phyloP scores from a whole-genome alignment of 2,888 invertebrate species.

The Lottia gigantea region DNA sequence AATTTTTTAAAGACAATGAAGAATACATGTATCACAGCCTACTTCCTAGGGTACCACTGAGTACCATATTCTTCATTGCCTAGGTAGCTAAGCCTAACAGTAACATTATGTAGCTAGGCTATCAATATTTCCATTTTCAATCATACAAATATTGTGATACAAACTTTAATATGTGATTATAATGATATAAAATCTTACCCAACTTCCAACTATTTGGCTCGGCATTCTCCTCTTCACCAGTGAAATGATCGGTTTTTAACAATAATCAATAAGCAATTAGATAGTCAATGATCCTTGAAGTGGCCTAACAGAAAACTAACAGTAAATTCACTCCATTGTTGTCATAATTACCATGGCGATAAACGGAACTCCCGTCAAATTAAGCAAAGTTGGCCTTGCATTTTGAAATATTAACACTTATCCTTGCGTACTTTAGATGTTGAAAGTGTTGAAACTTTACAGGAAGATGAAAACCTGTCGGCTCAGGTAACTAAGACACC shows the following conservation, averaged over 20 bases:
- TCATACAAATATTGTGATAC: no score
- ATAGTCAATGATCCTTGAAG: constrained; percentile 1
- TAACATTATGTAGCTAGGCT: neutral
- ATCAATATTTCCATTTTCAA: neutral
- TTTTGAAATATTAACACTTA: no score
- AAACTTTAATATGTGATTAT: no score
- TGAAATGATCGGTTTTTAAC: neutral
- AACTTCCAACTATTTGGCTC: constrained; percentile 46
- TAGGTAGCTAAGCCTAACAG: neutral
- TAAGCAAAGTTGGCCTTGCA: no score
- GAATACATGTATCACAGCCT: no score
- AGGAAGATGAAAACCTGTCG: no score
- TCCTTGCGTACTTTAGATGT: no score
- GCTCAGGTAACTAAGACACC: constrained; percentile 29
- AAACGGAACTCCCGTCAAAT: no score
- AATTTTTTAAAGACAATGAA: no score
- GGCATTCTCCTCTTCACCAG: constrained; percentile 34
- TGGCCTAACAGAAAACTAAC: no score
- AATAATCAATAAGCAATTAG: constrained; percentile 10
- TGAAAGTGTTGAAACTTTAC: no score
- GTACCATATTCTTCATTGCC: neutral
- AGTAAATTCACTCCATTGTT: constrained; percentile 1
- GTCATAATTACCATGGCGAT: constrained; percentile 8
- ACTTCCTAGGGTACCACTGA: no score
- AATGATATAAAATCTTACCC: constrained; percentile 36